These are phyloP conservation scores for Macroramphosus scolopax DNA, from an alignment of 2,797 vertebrate species.

Conservation along the genomic window DNA sequence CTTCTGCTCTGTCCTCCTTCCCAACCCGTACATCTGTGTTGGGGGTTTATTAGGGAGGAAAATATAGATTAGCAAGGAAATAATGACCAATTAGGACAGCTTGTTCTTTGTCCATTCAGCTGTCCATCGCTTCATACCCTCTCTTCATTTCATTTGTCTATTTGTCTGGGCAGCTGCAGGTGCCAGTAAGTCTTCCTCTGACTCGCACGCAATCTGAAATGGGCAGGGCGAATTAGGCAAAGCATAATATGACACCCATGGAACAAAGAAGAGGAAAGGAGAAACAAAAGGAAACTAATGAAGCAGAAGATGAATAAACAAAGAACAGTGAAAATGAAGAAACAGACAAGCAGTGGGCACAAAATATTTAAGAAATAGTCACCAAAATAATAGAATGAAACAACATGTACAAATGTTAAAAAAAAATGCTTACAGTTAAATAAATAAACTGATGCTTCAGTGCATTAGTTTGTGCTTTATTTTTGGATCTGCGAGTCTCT, in stretches of 20 bases:
- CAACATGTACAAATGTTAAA: not conserved
- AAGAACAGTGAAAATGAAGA: slow-evolving; percentile 4
- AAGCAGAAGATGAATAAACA: slow-evolving; percentile 20
- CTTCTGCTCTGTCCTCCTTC: slow-evolving; percentile 18
- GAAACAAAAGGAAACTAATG: slow-evolving; percentile 7
- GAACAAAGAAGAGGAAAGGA: not conserved
- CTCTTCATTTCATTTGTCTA: slow-evolving; percentile 49
- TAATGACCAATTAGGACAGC: slow-evolving; percentile 65
- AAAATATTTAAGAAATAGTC: not conserved
- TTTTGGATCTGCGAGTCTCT: too few relatives aligned
- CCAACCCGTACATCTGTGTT: slow-evolving; percentile 55
- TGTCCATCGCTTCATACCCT: slow-evolving; percentile 40
- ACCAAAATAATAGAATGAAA: not conserved
- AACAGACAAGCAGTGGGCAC: not conserved
- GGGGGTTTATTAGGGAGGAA: slow-evolving; percentile 49
- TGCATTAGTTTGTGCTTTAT: too few relatives aligned
- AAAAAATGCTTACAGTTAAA: not conserved
- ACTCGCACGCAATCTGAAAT: slow-evolving; percentile 55
- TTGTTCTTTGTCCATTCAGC: slow-evolving; percentile 57
- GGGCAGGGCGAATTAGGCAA: slow-evolving; percentile 18
- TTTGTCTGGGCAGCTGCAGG: slow-evolving; percentile 59
- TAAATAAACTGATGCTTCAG: too few relatives aligned
- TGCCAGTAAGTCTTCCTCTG: slow-evolving; percentile 54
- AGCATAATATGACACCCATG: slow-evolving; percentile 11
- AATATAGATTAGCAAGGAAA: slow-evolving; percentile 58